Conservation (phyloP, 2,113 vertebrate genomes). For the Noturus placidus region DNA sequence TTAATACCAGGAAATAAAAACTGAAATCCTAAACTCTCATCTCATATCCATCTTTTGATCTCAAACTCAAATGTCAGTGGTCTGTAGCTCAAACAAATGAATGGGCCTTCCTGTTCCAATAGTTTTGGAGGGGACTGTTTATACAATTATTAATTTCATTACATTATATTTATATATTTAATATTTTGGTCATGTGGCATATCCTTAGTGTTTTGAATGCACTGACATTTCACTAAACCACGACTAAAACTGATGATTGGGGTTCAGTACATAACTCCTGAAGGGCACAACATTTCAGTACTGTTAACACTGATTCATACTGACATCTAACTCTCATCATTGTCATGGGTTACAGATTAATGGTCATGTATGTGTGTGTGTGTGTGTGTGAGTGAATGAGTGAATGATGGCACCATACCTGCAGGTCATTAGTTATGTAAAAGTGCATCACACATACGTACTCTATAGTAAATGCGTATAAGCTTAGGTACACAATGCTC, state of each 20-base stretch:
- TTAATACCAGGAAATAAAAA: too few species aligned
- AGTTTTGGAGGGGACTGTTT: too few species aligned
- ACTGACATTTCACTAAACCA: neutral
- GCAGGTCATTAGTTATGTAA: neutral
- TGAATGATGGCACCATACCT: conserved; percentile 28
- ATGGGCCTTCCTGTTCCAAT: too few species aligned
- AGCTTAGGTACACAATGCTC: neutral
- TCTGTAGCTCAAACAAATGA: too few species aligned
- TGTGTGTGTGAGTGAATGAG: neutral
- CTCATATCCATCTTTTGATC: too few species aligned
- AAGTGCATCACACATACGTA: conserved; percentile 27
- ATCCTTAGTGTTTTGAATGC: neutral
- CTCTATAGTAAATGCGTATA: neutral
- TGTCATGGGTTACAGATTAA: conserved; percentile 15
- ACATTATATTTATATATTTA: neutral
- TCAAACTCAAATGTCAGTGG: too few species aligned
- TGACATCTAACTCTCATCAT: conserved; percentile 17
- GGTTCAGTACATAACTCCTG: neutral
- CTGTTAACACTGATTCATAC: conserved; percentile 26
- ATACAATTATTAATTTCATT: neutral
- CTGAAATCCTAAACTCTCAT: too few species aligned
- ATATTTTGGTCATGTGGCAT: neutral
- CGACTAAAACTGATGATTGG: neutral
- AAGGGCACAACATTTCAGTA: neutral
- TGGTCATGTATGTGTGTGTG: neutral